phyloP scores from a whole-genome alignment of 1,140 invertebrate genomes.

The Solen grandis region DNA sequence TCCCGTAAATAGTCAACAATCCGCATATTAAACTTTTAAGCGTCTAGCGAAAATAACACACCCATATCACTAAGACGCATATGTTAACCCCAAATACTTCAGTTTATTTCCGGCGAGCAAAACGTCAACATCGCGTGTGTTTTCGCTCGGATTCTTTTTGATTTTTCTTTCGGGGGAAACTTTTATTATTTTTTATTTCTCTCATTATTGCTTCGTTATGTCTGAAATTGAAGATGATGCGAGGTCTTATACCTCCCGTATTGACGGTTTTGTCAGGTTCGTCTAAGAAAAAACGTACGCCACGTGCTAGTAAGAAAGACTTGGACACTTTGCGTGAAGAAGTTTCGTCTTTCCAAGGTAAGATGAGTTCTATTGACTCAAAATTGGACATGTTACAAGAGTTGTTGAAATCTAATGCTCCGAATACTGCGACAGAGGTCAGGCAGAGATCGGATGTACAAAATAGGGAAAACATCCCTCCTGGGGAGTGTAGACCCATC shows the following conservation, averaged over 20 bases:
- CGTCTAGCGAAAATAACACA: no score
- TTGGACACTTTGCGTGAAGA: neutral
- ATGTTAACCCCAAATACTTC: no score
- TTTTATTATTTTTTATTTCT: constrained; percentile 1
- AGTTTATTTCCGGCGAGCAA: constrained; percentile 2
- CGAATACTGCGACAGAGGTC: no score
- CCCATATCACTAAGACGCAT: no score
- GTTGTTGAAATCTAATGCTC: no score
- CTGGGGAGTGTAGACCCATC: no score
- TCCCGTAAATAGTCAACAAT: neutral
- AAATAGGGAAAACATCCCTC: neutral
- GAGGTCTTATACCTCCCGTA: neutral
- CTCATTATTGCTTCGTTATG: neutral
- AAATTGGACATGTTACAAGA: no score
- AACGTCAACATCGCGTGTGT: constrained; percentile 5
- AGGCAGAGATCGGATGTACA: no score
- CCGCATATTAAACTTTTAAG: neutral
- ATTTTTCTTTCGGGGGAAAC: neutral
- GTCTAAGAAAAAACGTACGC: neutral
- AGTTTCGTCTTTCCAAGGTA: no score
- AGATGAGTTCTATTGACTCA: no score
- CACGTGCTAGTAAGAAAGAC: neutral
- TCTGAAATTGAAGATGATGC: neutral
- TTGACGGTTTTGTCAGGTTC: neutral
- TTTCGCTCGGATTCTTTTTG: neutral